Evolutionary conservation across 2,888 invertebrate species (phyloP), one percentile per base, ranked within the genome.

Genomic region (Gnatocerus cornutus): DNA sequence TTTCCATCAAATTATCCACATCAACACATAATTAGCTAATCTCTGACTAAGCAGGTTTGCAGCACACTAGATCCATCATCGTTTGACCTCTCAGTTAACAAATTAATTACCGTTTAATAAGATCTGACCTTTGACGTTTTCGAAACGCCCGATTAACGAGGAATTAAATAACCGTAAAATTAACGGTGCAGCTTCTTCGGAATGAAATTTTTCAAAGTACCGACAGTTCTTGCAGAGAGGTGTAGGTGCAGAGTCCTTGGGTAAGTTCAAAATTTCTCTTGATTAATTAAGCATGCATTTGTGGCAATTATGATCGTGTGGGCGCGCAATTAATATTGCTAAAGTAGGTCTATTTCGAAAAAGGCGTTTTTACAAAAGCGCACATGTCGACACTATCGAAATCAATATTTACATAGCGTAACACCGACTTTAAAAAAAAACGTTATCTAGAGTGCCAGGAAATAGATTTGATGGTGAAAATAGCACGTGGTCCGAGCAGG

Each of bases 161-260:
- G 12, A 48, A 4, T 27, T 21, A 45, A 48, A 30, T 37, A 61
- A 61, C 61, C 61, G 61, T 61, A 50, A 48, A 59, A 21, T 37
- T 61, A 61, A 48, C 61, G 50, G 48, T 61, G 9, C 41, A n/a
- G 6, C 30, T 45, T 61, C 61, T 45, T 61, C 12, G 53, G 10
- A 12, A 59, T 21, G 65, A 76, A 79, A 78, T 72, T 73, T 74
- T 79, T 77, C 75, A 73, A 75, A 71, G 33, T 9, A 33, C 71
- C 73, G 72, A 70, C 8, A 16, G 16, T 14, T 13, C 37, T 37
- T 16, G 21, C 3, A 2, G 55, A 13, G 27, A 53, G 9, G 39
- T 55, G 55, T 55, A 39, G 41, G 39, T 41, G 55, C 39, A 30
- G 1, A 33, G 9, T 10, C 39, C n/a, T 5, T 16, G 10, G 43